Evolutionary conservation across 2,113 vertebrate genomes (phyloP), one percentile per base, ranked within the genome.

Genomic region (Oncorhynchus keta): DNA sequence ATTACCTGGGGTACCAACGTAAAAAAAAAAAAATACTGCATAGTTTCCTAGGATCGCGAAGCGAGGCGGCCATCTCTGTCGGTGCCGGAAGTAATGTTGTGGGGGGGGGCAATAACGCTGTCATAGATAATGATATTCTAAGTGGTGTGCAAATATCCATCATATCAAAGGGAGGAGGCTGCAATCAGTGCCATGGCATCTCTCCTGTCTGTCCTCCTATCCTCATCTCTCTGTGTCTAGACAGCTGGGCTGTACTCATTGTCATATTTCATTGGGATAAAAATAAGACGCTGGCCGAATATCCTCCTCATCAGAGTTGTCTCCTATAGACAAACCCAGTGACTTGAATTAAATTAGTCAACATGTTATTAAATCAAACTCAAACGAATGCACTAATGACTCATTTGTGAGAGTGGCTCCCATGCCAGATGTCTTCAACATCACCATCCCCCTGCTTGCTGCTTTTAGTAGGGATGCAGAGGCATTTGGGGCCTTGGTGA

Each of bases 291-390:
- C 82, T 86, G 86, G 81, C 89, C 83, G 86, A 89, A 92, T 91
- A 88, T 91, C 78, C 85, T 87, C 78, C 85, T 91, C 86, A 86
- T 87, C 77, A 80, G 81, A 84, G 75, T 87, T 81, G 85, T 87
- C 85, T 89, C 83, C 81, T 85, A 83, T 88, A 88, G 86, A 92
- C 72, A 76, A 90, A 85, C 78, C 16, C 88, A 87, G 73, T 90
- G 89, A 90, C 88, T 90, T 86, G 87, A 88, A 88, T 92, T 84
- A 78, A 87, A 91, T 93, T 91, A 91, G 90, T 91, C 89, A 87
- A 90, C 88, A 84, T 80, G 86, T 91, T 81, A 86, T 86, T 91
- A 87, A 89, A 93, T 92, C 89, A 93, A 86, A 89, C 88, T 87
- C 80, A 83, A 89, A 83, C 86, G 81, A 82, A 81, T 84, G 81